A percentile compares a stretch with the other conserved stretches of the same genome.
These are phyloP conservation scores for Sclerodermus sp. DNA, from an alignment of 2,888 invertebrate genomes.

Conservation along the genomic window DNA sequence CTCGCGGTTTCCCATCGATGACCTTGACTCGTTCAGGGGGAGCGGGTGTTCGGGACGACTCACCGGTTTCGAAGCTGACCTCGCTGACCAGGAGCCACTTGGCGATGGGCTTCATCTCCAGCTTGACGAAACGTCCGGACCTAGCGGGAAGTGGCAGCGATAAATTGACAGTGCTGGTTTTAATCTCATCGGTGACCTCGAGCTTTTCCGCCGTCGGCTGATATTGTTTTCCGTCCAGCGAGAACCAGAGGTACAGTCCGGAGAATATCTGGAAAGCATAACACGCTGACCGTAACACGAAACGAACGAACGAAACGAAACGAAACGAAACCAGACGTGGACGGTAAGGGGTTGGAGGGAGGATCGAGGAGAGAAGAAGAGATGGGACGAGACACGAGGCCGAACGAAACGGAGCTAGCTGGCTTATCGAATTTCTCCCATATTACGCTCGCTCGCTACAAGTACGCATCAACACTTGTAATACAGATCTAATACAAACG, in stretches of 20 bases:
- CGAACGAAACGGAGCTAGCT: no score
- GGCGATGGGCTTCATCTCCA: conserved; percentile 75
- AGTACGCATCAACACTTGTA: no score
- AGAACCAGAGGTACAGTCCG: conserved; percentile 76
- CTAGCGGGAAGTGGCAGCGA: conserved; percentile 75
- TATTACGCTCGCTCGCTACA: no score
- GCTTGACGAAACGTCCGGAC: conserved; percentile 74
- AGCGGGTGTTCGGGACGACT: conserved; percentile 1
- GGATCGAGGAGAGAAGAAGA: no score
- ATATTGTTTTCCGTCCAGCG: conserved; percentile 76
- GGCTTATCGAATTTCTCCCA: no score
- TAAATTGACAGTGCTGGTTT: conserved; percentile 63
- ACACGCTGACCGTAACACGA: no score
- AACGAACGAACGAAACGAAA: conserved; percentile 1
- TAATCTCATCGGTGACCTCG: conserved; percentile 62
- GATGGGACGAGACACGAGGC: conserved; percentile 1
- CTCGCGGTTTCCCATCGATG: not conserved
- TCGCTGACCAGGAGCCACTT: conserved; percentile 91
- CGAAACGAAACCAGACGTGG: not conserved
- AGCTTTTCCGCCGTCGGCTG: conserved; percentile 69
- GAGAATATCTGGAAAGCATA: conserved; percentile 69
- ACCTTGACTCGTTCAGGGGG: conserved; percentile 3
- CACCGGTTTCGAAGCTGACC: conserved; percentile 79
- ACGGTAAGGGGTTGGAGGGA: no score
- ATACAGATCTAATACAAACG: no score